A percentile compares a stretch with the other conserved stretches of the same genome.
Conservation (phyloP, 2,113 vertebrate genomes). For the Ailurus styani region DNA sequence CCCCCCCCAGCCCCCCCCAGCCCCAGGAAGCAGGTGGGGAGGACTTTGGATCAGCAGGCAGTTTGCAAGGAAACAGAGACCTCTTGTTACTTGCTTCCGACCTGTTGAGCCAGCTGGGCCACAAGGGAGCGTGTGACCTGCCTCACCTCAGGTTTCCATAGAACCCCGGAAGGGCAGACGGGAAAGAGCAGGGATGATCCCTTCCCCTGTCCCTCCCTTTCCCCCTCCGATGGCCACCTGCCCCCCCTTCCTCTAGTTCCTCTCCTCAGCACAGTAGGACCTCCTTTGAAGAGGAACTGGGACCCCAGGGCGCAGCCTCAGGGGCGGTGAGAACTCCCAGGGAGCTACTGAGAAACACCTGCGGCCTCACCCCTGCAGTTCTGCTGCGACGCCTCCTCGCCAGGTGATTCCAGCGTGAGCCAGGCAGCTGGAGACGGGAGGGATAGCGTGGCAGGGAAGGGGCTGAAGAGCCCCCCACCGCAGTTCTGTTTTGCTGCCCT, state of each 20-base stretch:
- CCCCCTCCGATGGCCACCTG: background rate
- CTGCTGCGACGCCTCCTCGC: background rate
- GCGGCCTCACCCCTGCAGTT: background rate
- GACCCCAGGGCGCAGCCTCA: rapidly evolving
- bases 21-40: background rate
- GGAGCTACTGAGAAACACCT: background rate
- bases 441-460: rapidly evolving
- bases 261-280: background rate
- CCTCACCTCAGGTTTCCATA: background rate
- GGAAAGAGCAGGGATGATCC: background rate
- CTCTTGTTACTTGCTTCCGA: background rate
- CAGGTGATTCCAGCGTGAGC: background rate
- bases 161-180: background rate
- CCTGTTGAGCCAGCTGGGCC: background rate
- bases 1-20: background rate
- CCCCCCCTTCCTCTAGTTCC: background rate
- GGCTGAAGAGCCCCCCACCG: background rate
- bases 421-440: background rate
- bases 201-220: too few species aligned
- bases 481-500: background rate
- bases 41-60: background rate
- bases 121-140: background rate
- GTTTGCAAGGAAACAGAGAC: background rate
- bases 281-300: background rate
- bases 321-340: background rate